A percentile compares a stretch with the other conserved stretches of the same genome.
phyloP scores from a whole-genome alignment of 2,888 invertebrate genomes.

The Dorcus hopei region DNA sequence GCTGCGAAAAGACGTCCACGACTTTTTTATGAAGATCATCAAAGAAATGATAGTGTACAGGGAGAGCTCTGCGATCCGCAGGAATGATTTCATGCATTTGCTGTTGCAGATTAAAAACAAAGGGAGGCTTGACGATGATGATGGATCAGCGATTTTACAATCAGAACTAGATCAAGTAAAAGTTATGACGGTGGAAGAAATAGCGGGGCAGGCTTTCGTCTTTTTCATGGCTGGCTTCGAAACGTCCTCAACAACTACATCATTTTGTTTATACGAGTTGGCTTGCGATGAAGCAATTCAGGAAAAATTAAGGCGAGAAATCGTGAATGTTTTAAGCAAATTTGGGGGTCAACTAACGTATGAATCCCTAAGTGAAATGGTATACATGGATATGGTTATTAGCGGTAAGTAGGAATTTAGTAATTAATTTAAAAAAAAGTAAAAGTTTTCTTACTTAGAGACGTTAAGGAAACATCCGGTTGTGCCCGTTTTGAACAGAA shows the following conservation, averaged over 20 bases:
- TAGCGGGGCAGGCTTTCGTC: constrained; percentile 42
- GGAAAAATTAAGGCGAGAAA: constrained; percentile 44
- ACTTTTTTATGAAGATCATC: constrained; percentile 35
- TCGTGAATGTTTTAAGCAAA: constrained; percentile 34
- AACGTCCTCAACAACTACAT: constrained; percentile 46
- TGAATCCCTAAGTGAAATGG: constrained; percentile 47
- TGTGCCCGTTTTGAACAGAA: constrained; percentile 36
- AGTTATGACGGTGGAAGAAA: constrained; percentile 1
- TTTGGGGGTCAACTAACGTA: constrained; percentile 42
- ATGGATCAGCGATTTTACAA: neutral
- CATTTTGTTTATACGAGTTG: constrained; percentile 43
- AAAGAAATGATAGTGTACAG: constrained; percentile 31
- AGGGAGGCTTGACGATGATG: constrained; percentile 5
- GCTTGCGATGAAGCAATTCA: constrained; percentile 46
- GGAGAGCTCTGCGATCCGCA: constrained; percentile 20
- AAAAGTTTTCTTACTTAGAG: constrained; percentile 33
- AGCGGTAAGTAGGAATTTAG: constrained; percentile 12
- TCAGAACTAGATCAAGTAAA: too few relatives aligned
- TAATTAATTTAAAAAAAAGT: too few relatives aligned
- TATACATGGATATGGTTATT: constrained; percentile 48
- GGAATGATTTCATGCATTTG: constrained; percentile 42
- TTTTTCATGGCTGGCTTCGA: constrained; percentile 51
- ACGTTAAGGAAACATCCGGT: constrained; percentile 47
- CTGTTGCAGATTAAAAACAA: constrained; percentile 31
- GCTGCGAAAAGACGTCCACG: constrained; percentile 27